Evolutionary conservation across 2,113 vertebrate genomes (phyloP), one percentile per base, ranked within the genome.

Genomic region (Podarcis muralis): DNA sequence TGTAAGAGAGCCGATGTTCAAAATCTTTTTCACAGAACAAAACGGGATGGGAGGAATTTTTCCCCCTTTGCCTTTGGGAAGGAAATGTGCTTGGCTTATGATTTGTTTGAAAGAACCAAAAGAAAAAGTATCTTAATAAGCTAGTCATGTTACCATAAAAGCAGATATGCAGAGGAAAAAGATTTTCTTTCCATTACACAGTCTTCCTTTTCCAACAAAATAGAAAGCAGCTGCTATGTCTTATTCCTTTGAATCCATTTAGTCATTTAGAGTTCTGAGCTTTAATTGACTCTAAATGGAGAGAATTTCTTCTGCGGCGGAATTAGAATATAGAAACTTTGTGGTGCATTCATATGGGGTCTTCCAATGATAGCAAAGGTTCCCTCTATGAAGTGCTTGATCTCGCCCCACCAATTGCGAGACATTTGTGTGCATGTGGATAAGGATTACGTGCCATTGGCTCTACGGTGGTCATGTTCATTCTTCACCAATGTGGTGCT

Each of bases 131-230:
- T 83, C 27, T 83, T 62, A 87, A 81, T 18, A 71, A 83, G 71
- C 37, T 35, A 87, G 77, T n/a, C 30, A 30, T 66, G 22, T 82
- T 88, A 83, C 69, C 79, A 88, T 88, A 88, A 83, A 88, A 88
- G 71, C 66, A 88, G 87, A 88, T 83, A 35, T n/a, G 35, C 22
- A 23, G 69, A 75, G 27, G n/a, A 16, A 6, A 74, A 40, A 43
- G 32, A 30, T 82, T 74, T 88, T 75, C 32, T 82, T 72, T 82
- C 59, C 86, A 81, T 81, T n/a, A 77, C 25, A 65, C 5, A 72
- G 40, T 2, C 37, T 15, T 76, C 53, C 35, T 30, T 82, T 62
- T 65, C 53, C 80, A 82, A 75, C 69, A 43, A 32, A 83, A 75
- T 32, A 48, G 68, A 71, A 87, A 87, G 71, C 87, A 75, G 80